Base-by-base conservation (phyloP, 2,888 invertebrate species). In the Dione juno region DNA sequence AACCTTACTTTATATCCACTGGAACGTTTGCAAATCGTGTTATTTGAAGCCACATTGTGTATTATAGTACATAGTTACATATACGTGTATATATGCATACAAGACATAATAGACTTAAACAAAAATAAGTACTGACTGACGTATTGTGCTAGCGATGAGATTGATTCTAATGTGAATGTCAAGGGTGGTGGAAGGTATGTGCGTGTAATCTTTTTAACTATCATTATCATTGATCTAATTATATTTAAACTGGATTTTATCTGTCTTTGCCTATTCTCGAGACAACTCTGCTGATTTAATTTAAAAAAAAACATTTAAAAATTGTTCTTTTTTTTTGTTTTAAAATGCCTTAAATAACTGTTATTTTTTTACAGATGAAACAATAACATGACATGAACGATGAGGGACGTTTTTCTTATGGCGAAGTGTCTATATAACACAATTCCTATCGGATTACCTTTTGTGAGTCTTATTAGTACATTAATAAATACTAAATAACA, bases 21-120 rank as follows among this genome's bases (percentile, higher is more conserved):
- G 80, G 86, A 83, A 86, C 84, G 76, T 79, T 81, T 78, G 88
- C 86, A 89, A 90, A 90, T 90, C 85, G 85, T 85, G 82, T 90
- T 90, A 90, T 84, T 59, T 71, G 90, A 90, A 90, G 89, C 90
- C 90, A 78, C 84, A 88, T 79, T 71, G 77, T 81, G 82, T 81
- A 75, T 77, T 81, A 81, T 82, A 83, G 81, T 80, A 82, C 79
- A 10, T 37, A 37, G 37, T 3, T 37, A 10, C 6, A 10, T 9
- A 11, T 40, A 40, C 40, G 11, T 40, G 35, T 37, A 50, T 61
- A 40, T 53, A 2, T 28, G 8, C 14, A 3, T 54, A 54, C 57
- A 16, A 57, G 28, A 61, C 16, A 66, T 72, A 73, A 73, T 73
- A 43, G 68, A 66, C 65, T 73, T 71, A 73, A 11, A 37, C 43